A percentile compares a stretch with the other conserved stretches of the same genome.
phyloP scores from a whole-genome alignment of 1,140 invertebrate species.

The Eupeodes corollae region DNA sequence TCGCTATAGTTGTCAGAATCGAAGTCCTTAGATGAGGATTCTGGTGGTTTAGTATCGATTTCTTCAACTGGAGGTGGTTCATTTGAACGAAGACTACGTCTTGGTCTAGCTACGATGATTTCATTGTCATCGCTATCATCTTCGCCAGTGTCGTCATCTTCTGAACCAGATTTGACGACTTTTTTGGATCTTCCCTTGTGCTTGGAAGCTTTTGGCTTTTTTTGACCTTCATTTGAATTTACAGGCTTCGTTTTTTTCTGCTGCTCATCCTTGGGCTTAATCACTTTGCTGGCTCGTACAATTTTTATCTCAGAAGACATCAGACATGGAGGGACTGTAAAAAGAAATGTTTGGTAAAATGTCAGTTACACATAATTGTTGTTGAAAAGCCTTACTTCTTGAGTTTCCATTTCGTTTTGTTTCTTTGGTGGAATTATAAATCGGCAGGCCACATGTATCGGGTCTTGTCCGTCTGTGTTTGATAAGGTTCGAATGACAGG shows the following conservation, averaged over 20 bases:
- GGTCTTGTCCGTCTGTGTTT: constrained; percentile 37
- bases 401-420: constrained; percentile 4
- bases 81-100: too few relatives aligned
- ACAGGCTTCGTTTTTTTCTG: neutral
- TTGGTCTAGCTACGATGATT: too few relatives aligned
- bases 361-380: neutral
- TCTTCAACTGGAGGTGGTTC: too few relatives aligned
- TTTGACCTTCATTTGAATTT: too few relatives aligned
- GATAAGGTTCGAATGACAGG: constrained; percentile 36
- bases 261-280: constrained; percentile 5
- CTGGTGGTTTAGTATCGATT: too few relatives aligned
- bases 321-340: constrained; percentile 7
- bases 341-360: neutral
- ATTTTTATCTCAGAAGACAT: constrained; percentile 12
- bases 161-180: too few relatives aligned
- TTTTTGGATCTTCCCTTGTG: too few relatives aligned
- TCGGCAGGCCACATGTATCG: constrained; percentile 32
- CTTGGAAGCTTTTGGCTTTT: too few relatives aligned
- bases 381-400: constrained; percentile 10
- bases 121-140: too few relatives aligned
- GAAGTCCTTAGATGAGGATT: too few relatives aligned
- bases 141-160: too few relatives aligned
- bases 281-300: constrained; percentile 6
- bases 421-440: constrained; percentile 18
- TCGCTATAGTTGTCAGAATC: too few relatives aligned